Conservation (phyloP, 2,888 invertebrate genomes). For the Lamellibrachia columna region DNA sequence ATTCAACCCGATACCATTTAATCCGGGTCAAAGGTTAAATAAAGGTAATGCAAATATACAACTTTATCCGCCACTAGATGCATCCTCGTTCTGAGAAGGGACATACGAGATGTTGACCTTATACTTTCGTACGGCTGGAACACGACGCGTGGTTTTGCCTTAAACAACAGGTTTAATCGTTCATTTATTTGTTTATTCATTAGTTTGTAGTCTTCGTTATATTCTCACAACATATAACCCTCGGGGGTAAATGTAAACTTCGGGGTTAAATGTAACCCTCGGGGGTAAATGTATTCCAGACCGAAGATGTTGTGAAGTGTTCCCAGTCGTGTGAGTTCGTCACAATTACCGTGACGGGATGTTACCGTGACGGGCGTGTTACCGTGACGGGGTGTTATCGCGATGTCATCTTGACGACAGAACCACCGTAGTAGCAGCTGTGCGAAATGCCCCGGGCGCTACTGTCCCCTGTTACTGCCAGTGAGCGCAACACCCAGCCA, state of each 20-base stretch:
- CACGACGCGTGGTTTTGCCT: not conserved
- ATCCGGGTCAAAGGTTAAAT: not conserved
- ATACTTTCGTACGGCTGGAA: not conserved
- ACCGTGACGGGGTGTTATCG: not conserved
- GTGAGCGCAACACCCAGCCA: not conserved
- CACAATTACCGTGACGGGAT: too few species aligned
- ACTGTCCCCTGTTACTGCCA: too few species aligned
- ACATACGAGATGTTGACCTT: not conserved
- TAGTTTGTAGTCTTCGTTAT: not conserved
- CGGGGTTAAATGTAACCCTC: too few species aligned
- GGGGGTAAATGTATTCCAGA: too few species aligned
- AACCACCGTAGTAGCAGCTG: not conserved
- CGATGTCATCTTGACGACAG: not conserved
- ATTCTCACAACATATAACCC: not conserved
- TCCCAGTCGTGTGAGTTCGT: too few species aligned
- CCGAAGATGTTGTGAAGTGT: too few species aligned
- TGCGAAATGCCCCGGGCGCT: not conserved
- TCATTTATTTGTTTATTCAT: not conserved
- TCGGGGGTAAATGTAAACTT: too few species aligned
- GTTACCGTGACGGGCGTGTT: not conserved
- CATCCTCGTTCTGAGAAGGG: not conserved
- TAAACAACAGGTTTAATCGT: not conserved
- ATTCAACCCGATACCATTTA: not conserved
- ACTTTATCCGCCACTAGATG: not conserved
- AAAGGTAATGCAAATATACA: not conserved